Conservation (phyloP, 2,113 vertebrate genomes). For the Pygoscelis antarcticus region DNA sequence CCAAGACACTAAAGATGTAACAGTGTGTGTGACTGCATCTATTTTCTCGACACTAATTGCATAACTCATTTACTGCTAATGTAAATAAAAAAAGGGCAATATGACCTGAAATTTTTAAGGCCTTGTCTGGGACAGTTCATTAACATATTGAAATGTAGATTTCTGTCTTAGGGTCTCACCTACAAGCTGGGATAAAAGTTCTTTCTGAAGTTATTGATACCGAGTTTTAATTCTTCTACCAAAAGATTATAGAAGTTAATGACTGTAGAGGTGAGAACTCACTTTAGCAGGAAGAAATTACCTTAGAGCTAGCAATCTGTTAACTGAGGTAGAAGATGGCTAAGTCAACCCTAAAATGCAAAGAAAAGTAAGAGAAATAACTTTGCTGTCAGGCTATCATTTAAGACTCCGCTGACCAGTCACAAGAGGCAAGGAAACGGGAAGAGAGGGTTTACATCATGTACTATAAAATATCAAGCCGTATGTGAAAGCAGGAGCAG, state of each 20-base stretch:
- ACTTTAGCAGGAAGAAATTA: neutral
- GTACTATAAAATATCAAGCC: neutral
- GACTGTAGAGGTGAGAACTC: neutral
- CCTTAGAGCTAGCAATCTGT: neutral
- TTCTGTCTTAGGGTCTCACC: neutral
- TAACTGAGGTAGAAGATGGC: neutral
- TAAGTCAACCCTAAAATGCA: neutral
- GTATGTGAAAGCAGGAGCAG: neutral
- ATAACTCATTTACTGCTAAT: neutral
- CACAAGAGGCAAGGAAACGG: neutral
- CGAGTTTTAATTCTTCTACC: neutral
- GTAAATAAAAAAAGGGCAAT: neutral
- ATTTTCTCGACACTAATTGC: neutral
- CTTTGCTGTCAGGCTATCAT: neutral
- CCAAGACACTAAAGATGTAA: neutral
- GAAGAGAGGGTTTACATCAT: neutral
- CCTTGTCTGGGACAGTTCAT: neutral
- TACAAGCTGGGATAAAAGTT: neutral
- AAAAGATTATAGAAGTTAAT: neutral
- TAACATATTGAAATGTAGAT: neutral
- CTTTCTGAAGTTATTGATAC: neutral
- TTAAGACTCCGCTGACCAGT: neutral
- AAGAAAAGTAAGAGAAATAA: neutral
- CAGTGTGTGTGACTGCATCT: neutral
- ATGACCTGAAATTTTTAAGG: neutral